Evolutionary conservation across 1,140 invertebrate species (phyloP).

Genomic region (Drosophila paulistorum): DNA sequence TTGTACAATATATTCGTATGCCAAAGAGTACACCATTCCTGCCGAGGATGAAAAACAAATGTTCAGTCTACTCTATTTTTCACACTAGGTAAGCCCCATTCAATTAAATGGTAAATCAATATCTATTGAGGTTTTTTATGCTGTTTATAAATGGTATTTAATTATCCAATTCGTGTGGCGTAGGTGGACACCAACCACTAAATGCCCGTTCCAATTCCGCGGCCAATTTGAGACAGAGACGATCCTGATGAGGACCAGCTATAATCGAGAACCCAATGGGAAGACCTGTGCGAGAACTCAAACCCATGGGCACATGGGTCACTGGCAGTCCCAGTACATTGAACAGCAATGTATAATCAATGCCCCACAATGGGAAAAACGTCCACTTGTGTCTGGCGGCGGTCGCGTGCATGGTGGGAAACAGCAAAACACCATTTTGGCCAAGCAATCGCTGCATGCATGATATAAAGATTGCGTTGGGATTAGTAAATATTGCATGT

Average conservation of each 20-base stretch:
- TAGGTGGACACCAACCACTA: constrained; percentile 88
- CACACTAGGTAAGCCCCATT: no score
- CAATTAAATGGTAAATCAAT: no score
- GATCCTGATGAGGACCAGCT: constrained; percentile 87
- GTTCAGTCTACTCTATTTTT: no score
- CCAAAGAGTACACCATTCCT: no score
- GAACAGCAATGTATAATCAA: constrained; percentile 88
- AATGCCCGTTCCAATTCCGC: constrained; percentile 90
- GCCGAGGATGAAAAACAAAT: no score
- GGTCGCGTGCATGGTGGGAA: constrained; percentile 87
- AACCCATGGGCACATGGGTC: constrained; percentile 89
- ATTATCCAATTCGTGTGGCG: constrained; percentile 47
- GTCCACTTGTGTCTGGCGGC: constrained; percentile 88
- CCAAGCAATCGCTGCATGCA: constrained; percentile 84
- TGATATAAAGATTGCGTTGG: neutral
- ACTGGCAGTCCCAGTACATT: constrained; percentile 91
- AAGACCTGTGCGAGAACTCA: constrained; percentile 85
- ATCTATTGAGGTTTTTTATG: no score
- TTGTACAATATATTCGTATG: no score
- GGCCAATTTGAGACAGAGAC: constrained; percentile 90
- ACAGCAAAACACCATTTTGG: constrained; percentile 89
- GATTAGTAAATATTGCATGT: constrained; percentile 2
- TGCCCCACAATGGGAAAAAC: constrained; percentile 85
- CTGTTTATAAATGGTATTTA: neutral
- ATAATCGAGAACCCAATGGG: constrained; percentile 90